A percentile compares a stretch with the other conserved stretches of the same genome.
phyloP scores from a whole-genome alignment of 2,797 vertebrate species.

The Sebastes baramenuke region DNA sequence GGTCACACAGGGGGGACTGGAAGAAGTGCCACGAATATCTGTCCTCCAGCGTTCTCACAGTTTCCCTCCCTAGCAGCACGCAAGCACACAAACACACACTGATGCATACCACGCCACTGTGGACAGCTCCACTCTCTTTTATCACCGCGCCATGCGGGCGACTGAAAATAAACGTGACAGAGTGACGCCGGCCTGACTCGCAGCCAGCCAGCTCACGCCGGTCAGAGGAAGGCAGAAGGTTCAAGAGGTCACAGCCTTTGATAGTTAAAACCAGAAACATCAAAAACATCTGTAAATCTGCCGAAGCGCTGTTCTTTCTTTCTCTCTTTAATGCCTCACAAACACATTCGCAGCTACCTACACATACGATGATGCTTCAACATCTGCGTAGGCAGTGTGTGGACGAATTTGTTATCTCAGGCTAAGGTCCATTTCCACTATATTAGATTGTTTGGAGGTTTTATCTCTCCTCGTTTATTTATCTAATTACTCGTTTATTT shows the following conservation, averaged over 20 bases:
- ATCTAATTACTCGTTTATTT: conserved; percentile 65
- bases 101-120: conserved; percentile 66
- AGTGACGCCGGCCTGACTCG: conserved; percentile 78
- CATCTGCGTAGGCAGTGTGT: conserved; percentile 32
- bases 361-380: background rate
- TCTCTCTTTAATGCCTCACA: background rate
- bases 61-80: conserved; percentile 61
- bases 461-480: conserved; percentile 68
- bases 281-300: conserved; percentile 61
- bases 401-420: conserved; percentile 48
- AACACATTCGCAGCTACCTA: conserved; percentile 3
- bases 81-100: conserved; percentile 53
- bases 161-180: conserved; percentile 85
- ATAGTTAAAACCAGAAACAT: conserved; percentile 52
- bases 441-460: conserved; percentile 47
- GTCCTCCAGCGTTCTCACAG: conserved; percentile 49
- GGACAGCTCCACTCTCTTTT: conserved; percentile 77
- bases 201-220: conserved; percentile 55
- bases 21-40: conserved; percentile 75
- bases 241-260: conserved; percentile 62
- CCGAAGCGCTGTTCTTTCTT: conserved; percentile 12
- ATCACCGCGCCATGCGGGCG: conserved; percentile 68
- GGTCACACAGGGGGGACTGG: conserved; percentile 51
- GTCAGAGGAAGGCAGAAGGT: conserved; percentile 48
- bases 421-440: conserved; percentile 59